A percentile compares a stretch with the other conserved stretches of the same genome.
Conservation (phyloP, 2,797 vertebrate genomes). For the Urosaurus nigricauda region DNA sequence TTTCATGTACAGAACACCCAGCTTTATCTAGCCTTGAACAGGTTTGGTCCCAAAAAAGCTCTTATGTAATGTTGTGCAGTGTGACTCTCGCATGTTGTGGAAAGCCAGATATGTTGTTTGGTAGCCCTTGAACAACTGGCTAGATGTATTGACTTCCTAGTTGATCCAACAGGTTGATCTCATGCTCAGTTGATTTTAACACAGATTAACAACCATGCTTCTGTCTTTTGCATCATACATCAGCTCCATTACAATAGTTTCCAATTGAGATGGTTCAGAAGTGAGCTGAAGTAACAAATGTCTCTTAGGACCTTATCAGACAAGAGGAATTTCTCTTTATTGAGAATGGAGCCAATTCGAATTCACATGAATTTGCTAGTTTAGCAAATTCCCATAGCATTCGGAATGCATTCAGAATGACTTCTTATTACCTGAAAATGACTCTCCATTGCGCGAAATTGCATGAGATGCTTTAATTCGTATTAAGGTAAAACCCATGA, state of each 20-base stretch:
- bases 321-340: too few relatives aligned
- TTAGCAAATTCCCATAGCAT: too few relatives aligned
- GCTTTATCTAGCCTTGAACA: slow-evolving; percentile 74
- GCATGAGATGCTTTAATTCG: too few relatives aligned
- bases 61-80: rapidly evolving
- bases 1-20: slow-evolving; percentile 75
- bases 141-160: neutral
- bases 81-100: neutral
- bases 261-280: too few relatives aligned
- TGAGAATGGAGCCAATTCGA: too few relatives aligned
- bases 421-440: too few relatives aligned
- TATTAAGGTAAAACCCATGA: too few relatives aligned
- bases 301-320: too few relatives aligned
- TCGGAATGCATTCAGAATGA: too few relatives aligned
- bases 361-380: too few relatives aligned
- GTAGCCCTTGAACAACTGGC: neutral
- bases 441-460: too few relatives aligned
- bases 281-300: neutral
- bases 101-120: neutral
- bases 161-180: neutral
- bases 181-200: neutral
- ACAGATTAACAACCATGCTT: too few relatives aligned
- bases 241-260: neutral
- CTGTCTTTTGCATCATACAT: neutral
- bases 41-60: slow-evolving; percentile 58